Percentiles rank a stretch among this genome's conserved stretches.
Conservation (phyloP, 2,797 vertebrate genomes). For the Glyptemys insculpta region DNA sequence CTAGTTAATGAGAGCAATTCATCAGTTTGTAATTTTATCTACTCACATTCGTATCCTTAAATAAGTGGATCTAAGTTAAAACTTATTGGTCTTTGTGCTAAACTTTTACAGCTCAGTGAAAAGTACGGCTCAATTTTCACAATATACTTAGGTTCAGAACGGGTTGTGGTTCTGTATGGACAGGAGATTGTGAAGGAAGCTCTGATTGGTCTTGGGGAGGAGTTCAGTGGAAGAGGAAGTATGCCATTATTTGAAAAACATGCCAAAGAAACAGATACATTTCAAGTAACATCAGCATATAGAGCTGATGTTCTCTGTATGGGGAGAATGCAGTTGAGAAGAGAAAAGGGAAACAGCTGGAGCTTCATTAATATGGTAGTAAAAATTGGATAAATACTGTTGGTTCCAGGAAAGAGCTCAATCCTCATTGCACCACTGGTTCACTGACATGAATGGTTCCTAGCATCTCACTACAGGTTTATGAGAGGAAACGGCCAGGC, state of each 20-base stretch:
- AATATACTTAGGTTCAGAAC: constrained; percentile 13
- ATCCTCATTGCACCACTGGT: too few species aligned
- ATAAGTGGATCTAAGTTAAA: background rate
- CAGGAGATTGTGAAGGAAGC: constrained; percentile 34
- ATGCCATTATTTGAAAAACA: accelerated
- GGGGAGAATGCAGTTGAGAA: too few species aligned
- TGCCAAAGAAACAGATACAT: background rate
- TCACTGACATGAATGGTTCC: too few species aligned
- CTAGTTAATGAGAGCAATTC: too few species aligned
- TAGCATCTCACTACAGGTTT: too few species aligned
- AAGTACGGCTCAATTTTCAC: constrained; percentile 32
- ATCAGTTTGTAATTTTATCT: background rate
- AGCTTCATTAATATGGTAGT: too few species aligned
- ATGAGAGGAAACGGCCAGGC: too few species aligned
- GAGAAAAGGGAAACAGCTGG: too few species aligned
- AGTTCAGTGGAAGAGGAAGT: background rate
- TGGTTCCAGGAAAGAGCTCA: too few species aligned
- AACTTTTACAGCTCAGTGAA: background rate
- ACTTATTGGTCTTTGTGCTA: background rate
- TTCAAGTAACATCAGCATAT: background rate
- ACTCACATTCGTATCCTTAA: background rate
- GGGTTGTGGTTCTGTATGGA: constrained; percentile 32
- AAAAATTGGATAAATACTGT: too few species aligned
- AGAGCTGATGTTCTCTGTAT: background rate
- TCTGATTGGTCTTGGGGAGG: background rate